A percentile compares a stretch with the other conserved stretches of the same genome.
Conservation (phyloP, 2,888 invertebrate genomes). For the Ypsolopha sequella region DNA sequence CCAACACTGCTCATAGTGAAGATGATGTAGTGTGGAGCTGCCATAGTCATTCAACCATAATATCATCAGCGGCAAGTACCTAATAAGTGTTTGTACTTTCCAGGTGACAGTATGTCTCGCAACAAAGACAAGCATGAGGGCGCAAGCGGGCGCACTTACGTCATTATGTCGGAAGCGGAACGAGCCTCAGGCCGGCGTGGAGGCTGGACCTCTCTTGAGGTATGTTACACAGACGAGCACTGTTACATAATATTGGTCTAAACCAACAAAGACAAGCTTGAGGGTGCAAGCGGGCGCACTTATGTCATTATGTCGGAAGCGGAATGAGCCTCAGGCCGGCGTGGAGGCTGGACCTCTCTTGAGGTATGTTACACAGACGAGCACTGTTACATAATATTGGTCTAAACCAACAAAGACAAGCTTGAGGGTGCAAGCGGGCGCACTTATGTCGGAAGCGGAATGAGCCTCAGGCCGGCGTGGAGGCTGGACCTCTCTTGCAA, state of each 20-base stretch:
- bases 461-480: conserved; percentile 93
- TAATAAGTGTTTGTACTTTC: conserved; percentile 12
- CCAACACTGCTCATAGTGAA: too few species aligned
- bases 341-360: conserved; percentile 92
- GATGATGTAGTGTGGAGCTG: too few species aligned
- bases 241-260: not conserved
- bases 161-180: conserved; percentile 93
- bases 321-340: conserved; percentile 92
- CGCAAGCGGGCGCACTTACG: conserved; percentile 82
- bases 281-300: conserved; percentile 80
- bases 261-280: too few species aligned
- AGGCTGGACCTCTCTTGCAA: conserved; percentile 93
- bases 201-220: conserved; percentile 93
- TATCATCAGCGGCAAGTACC: too few species aligned
- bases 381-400: too few species aligned
- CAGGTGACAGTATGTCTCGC: conserved; percentile 76
- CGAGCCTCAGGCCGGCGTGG: conserved; percentile 93
- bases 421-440: conserved; percentile 83
- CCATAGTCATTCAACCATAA: too few species aligned
- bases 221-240: conserved; percentile 39
- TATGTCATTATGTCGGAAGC: conserved; percentile 92
- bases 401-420: too few species aligned
- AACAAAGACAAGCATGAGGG: conserved; percentile 93
- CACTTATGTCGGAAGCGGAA: conserved; percentile 92
- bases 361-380: too few species aligned